Base-by-base conservation (phyloP, 2,797 vertebrate species). In the Syngnathus acus region DNA sequence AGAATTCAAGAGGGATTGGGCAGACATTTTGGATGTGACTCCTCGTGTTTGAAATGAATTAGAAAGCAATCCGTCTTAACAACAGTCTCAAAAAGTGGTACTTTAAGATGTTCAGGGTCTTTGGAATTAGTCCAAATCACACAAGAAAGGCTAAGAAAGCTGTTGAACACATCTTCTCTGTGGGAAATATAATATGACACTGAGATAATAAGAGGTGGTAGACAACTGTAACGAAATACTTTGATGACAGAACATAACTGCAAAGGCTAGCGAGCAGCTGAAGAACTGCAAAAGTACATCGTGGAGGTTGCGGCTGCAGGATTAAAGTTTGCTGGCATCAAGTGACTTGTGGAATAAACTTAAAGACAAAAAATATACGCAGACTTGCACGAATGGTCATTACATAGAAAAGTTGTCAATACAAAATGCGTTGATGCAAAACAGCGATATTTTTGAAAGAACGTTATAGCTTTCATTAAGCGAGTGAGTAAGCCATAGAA, bases 121-220 rank as follows among this genome's bases (percentile, higher is more conserved):
- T 86, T 88, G 89, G 86, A 88, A 72, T 47, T 66, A 68, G 51
- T 89, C 86, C 87, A 91, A 84, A 83, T 82, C 83, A 87, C 78
- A 90, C 67, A 83, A 71, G 72, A 83, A 78, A 84, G 74, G 74
- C 73, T 74, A 80, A 77, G 76, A 67, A 79, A 85, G 71, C 74
- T 80, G 74, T 70, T 72, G 72, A 76, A 81, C 71, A 79, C 77
- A 79, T 75, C 75, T 68, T 75, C 64, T 66, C 78, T 86, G 86
- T 85, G 82, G 82, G 83, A 85, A 89, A 90, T 81, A 79, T 82
- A 84, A 87, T 72, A 78, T 66, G 80, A 84, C 78, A 82, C 70
- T 65, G 68, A 72, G 73, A 86, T 82, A 80, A 86, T 86, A 84
- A 84, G 80, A 81, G 77, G 80, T 74, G 79, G 75, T 63, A 84